Conservation (phyloP, 2,113 vertebrate genomes). For the Chaetops frenatus region DNA sequence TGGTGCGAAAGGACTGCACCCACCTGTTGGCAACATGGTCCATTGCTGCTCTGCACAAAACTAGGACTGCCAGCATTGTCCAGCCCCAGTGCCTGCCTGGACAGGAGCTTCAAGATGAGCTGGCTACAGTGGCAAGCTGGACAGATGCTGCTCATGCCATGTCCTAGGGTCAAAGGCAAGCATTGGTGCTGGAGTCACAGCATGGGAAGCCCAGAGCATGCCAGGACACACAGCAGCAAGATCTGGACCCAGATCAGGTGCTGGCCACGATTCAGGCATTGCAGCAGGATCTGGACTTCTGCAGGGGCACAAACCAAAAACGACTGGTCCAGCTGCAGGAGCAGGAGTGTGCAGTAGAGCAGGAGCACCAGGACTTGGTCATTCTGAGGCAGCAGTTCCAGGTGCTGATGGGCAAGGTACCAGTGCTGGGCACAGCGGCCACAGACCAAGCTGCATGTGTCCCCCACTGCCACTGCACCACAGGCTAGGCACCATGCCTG, state of each 20-base stretch:
- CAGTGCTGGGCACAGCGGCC: fast-evolving
- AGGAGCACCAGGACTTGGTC: constrained; percentile 57
- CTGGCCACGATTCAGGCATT: constrained; percentile 46
- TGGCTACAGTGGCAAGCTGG: neutral
- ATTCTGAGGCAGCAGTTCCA: constrained; percentile 60
- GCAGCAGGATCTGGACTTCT: constrained; percentile 63
- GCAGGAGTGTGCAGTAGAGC: constrained; percentile 33
- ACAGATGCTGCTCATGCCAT: neutral
- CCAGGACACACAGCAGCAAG: constrained; percentile 37
- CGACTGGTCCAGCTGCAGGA: constrained; percentile 66
- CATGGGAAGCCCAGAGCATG: neutral
- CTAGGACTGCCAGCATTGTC: neutral
- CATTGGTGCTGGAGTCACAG: neutral
- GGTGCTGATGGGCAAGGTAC: constrained; percentile 66
- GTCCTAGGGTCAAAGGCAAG: neutral
- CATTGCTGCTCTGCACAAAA: neutral
- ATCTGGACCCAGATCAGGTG: constrained; percentile 34
- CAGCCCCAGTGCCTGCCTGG: neutral
- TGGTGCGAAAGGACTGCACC: neutral
- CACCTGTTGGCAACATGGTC: fast-evolving
- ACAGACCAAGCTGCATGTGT: neutral
- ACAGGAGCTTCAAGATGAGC: neutral
- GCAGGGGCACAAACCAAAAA: constrained; percentile 27
- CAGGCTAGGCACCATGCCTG: neutral
- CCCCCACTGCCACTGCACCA: neutral